Base-by-base conservation (phyloP, 2,797 vertebrate genomes). In the Tympanoctomys barrerae region DNA sequence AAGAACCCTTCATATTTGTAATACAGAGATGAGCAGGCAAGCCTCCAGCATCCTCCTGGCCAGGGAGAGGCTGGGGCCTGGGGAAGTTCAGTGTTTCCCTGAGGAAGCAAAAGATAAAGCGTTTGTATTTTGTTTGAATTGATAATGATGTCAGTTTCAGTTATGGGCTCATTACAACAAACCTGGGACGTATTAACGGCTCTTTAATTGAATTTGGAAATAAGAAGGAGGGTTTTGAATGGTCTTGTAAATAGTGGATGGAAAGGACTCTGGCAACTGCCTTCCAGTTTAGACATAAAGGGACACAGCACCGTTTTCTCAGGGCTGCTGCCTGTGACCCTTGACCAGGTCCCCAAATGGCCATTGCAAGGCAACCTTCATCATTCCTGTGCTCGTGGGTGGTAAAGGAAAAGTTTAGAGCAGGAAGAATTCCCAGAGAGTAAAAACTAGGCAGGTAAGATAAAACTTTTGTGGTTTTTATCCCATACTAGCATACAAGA, bases 61-160 rank as follows among this genome's bases (percentile, higher is more conserved):
- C 49, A 1, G 68, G 22, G 59, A 94, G 73, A 81, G 57, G 33
- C 57, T 28, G 21, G 36, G 39, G 61, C 83, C 66, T 22, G 26
- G 11, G 26, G 59, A 94, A 87, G 75, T 21, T 64, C 70, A 75
- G 90, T 49, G 81, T 78, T 61, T 94, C 97, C 96, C 97, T 0
- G 22, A 96, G 90, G 93, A 97, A 95, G 87, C 70, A 28, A 33
- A 89, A 94, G 92, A 95, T 49, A 31, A 96, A 94, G 83, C 3
- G 4, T 62, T 49, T 52, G 54, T 94, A 92, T 94, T 96, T 94
- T 93, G 93, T 96, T 97, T 95, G 92, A 96, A 97, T 90, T 92
- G 96, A 95, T 97, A 97, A 97, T 93, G 84, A 96, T 94, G 96
- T 97, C 96, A 94, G 95, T 91, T 97, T 97, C 94, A 33, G 96